Evolutionary conservation across 2,888 invertebrate genomes (phyloP), one percentile per base, ranked within the genome.

Genomic region (Eulithis prunata): DNA sequence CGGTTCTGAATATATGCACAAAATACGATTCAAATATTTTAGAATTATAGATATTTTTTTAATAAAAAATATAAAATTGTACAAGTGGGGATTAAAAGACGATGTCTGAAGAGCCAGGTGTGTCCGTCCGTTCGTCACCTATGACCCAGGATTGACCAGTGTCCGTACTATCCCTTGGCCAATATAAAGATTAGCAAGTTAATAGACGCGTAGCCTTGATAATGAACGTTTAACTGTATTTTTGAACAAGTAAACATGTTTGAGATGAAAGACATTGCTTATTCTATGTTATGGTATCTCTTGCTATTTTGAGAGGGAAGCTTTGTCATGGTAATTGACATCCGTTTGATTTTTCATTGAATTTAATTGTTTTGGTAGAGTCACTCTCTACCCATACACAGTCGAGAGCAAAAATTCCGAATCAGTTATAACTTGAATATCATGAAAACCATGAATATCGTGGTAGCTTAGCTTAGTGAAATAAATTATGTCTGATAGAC

Each of bases 111-210:
- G 77, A 85, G 85, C 86, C 89, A 86, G 90, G 83, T 82, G 75
- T 73, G 79, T 73, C 68, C 53, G 90, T 85, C 91, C 91, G 92
- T 92, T 92, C 81, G 85, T 90, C 88, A 92, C 92, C 92, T 91
- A 79, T 92, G 92, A 92, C 92, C 92, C 91, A 79, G 75, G 90
- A 82, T 80, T 86, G 89, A 89, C 91, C 88, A 87, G 84, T 75
- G 47, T n/a, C 58, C 13, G 28, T 11, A 49, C 49, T 49, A 52
- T 45, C 77, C 76, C 74, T 69, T 74, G 75, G 84, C 85, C 80
- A 83, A 86, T 83, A 78, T 78, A 74, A 76, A 72, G 78, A 85
- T 86, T 84, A 82, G 85, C 85, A 81, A 80, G 81, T 81, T 80
- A 77, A 79, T 72, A 68, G 68, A 53, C 59, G 68, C 66, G 62